Percentiles rank a stretch among this genome's conserved stretches.
phyloP scores from a whole-genome alignment of 2,113 vertebrate genomes.

The Pachycephala philippinensis region DNA sequence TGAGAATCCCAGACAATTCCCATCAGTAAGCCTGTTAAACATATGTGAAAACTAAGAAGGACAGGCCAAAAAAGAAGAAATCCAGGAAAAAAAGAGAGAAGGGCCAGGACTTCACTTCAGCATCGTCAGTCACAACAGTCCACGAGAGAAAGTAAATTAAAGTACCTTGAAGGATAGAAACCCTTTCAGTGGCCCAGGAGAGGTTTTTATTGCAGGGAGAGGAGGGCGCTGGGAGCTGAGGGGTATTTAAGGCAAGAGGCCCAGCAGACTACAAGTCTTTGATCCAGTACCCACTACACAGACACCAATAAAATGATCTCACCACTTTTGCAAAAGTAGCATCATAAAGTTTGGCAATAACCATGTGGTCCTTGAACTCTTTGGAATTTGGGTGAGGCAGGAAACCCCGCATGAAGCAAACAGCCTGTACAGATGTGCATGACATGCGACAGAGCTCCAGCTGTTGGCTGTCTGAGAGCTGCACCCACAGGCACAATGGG shows the following conservation, averaged over 20 bases:
- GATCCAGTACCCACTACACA: not conserved
- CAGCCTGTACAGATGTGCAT: rapidly evolving
- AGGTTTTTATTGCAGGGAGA: not conserved
- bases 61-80: not conserved
- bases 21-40: not conserved
- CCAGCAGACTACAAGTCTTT: not conserved
- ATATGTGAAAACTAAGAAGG: not conserved
- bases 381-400: not conserved
- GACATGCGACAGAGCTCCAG: rapidly evolving
- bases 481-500: not conserved
- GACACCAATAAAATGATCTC: not conserved
- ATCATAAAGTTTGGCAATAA: not conserved
- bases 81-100: rapidly evolving
- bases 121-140: not conserved
- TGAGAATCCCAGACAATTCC: not conserved
- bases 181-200: not conserved
- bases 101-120: not conserved
- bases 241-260: constrained; percentile 42
- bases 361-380: not conserved
- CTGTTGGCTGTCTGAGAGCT: not conserved
- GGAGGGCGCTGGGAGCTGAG: not conserved
- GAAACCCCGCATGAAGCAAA: not conserved
- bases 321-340: not conserved
- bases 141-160: not conserved
- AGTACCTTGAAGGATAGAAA: not conserved